A percentile compares a stretch with the other conserved stretches of the same genome.
Evolutionary conservation across 1,140 invertebrate genomes (phyloP).

Genomic region (Drosophila lini): DNA sequence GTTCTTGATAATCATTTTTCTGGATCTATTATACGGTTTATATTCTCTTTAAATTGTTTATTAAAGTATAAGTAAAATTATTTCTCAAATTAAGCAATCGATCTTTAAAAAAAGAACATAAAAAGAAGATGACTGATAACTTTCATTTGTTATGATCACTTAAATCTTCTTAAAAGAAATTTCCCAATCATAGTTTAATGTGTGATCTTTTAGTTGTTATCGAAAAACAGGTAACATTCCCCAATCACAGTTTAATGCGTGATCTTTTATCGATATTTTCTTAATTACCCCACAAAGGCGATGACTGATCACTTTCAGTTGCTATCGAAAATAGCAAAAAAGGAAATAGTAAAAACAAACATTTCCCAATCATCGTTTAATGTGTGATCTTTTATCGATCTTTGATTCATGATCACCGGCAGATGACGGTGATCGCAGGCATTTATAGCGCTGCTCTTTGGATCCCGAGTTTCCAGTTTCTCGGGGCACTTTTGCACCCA

Average conservation of each 20-base stretch:
- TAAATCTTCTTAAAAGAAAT: background rate
- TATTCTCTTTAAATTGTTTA: background rate
- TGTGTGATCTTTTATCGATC: slow-evolving; percentile 31
- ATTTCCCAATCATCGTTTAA: slow-evolving; percentile 7
- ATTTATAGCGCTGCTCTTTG: slow-evolving; percentile 3
- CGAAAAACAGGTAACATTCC: background rate
- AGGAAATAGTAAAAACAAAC: background rate
- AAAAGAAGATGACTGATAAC: background rate
- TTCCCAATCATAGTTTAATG: background rate
- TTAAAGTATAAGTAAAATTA: background rate
- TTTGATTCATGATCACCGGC: slow-evolving; percentile 27
- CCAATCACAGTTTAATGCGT: slow-evolving; percentile 4
- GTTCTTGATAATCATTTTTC: background rate
- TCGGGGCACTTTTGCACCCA: slow-evolving; percentile 15
- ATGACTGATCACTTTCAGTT: slow-evolving; percentile 10
- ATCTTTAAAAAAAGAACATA: background rate
- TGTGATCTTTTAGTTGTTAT: background rate
- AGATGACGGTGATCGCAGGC: slow-evolving; percentile 13
- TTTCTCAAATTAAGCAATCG: background rate
- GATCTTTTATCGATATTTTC: background rate
- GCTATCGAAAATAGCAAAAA: background rate
- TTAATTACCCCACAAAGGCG: background rate
- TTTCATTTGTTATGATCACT: background rate
- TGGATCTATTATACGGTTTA: background rate
- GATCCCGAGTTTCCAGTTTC: slow-evolving; percentile 15